A percentile compares a stretch with the other conserved stretches of the same genome.
Evolutionary conservation across 2,113 vertebrate species (phyloP).

Genomic region (Labeo catla): DNA sequence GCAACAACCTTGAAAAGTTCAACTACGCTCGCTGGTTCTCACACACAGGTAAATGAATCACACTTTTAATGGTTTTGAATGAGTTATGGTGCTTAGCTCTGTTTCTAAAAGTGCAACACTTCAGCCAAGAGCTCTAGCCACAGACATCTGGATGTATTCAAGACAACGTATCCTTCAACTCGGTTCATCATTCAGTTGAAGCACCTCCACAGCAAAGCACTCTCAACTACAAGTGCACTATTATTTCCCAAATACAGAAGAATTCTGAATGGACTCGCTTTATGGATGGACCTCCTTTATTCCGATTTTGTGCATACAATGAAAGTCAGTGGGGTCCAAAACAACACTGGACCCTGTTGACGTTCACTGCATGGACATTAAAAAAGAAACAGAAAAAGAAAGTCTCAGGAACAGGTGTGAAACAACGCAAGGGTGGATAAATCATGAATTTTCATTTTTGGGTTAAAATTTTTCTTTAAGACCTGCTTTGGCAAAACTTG

Average conservation of each 20-base stretch:
- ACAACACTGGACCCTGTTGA: not conserved
- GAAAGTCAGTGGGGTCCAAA: not conserved
- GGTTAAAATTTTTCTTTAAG: not conserved
- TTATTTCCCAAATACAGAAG: conserved; percentile 11
- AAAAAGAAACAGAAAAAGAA: not conserved
- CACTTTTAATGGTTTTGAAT: conserved; percentile 35
- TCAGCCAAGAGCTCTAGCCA: conserved; percentile 53
- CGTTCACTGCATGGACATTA: not conserved
- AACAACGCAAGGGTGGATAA: too few species aligned
- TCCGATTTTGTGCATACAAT: not conserved
- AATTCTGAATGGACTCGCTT: not conserved
- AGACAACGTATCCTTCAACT: conserved; percentile 74
- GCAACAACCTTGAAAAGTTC: conserved; percentile 8
- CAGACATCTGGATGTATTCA: conserved; percentile 78
- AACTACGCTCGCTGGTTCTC: not conserved
- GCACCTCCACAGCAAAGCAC: conserved; percentile 61
- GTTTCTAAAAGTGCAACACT: conserved; percentile 25
- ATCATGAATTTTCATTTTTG: too few species aligned
- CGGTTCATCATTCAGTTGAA: conserved; percentile 67
- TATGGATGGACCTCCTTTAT: not conserved
- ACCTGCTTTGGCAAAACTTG: not conserved
- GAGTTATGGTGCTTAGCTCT: not conserved
- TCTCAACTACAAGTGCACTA: not conserved
- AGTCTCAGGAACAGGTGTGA: too few species aligned
- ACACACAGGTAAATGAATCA: conserved; percentile 21